Base-by-base conservation (phyloP, 1,140 invertebrate genomes). In the Coboldia fuscipes region DNA sequence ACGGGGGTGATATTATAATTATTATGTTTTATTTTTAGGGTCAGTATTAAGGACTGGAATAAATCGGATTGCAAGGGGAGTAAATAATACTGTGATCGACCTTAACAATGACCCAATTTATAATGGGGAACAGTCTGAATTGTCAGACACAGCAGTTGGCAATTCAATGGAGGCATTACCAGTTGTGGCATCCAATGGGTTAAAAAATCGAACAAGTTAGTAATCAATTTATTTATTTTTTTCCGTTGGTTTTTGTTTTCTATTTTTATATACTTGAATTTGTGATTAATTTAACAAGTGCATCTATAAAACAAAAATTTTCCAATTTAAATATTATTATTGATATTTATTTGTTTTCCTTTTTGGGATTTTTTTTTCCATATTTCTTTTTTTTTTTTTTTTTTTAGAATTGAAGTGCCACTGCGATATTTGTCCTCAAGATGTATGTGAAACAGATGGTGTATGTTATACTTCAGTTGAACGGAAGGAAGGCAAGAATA, bases 401-500 rank as follows among this genome's bases (percentile, higher is more conserved):
- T 27, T 12, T 29, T 13, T 7, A 30, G 9, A 20, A 32, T 20
- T 32, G 12, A 69, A 70, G 52, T 82, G 79, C 53, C 66, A 74
- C 50, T 82, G 78, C 58, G 76, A 82, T 48, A 68, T 75, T 46
- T 83, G 79, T 51, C 47, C 51, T 33, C 62, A 70, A n/a, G 65
- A 60, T n/a, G 81, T 80, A 20, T 89, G 84, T 60, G 70, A 73
- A 49, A 88, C 84, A 5, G 80, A 89, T 63, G 84, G 84, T 14
- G 78, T 72, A 45, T 89, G 82, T 56, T 86, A 79, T 44, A 79
- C 82, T 3, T 77, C 79, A 19, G 74, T 75, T 35, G 69, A 68
- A 37, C 52, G 73, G 39, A 63, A 70, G 33, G 65, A 68, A 42
- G 66, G 62, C 34, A 57, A 58, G 38, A 60, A 69, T 38, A 66